Base-by-base conservation (phyloP, 2,797 vertebrate species). In the Ataeniobius toweri region DNA sequence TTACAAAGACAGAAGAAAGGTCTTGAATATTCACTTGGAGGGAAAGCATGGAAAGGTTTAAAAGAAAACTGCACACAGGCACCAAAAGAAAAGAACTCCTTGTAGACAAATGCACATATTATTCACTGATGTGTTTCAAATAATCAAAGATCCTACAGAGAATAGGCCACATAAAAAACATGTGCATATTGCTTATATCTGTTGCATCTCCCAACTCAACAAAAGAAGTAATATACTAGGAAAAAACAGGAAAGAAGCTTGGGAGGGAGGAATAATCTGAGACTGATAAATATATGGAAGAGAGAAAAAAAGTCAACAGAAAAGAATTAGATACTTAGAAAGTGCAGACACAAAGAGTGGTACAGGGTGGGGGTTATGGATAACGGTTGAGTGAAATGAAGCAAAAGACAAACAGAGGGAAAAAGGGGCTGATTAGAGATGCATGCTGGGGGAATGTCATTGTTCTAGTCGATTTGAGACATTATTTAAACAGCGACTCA, bases 391-490 rank as follows among this genome's bases (percentile, higher is more conserved):
- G 86, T 83, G 86, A 89, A 93, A 92, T 83, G 88, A 88, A 91
- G 91, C 75, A 36, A 86, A 92, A 90, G 86, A 86, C 85, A 92
- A 91, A 92, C 87, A 91, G 81, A 90, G 89, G 79, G 86, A 90
- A 92, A 86, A 89, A 79, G 81, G 77, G 89, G 86, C 91, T 92
- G 91, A 93, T 93, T 93, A 93, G 85, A 91, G 87, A 92, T 94
- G 93, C 91, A 90, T 92, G 90, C 91, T 91, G 81, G 81, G 92
- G 91, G 92, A 94, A 92, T 92, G 92, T 93, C 89, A 92, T 92
- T 94, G 92, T 93, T 93, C 90, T 91, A 92, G 90, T 94, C 91
- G 88, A 94, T 93, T 94, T 93, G 89, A 94, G 92, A 91, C 87
- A 91, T 92, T 92, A 90, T 93, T 93, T 93, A 89, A 91, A 93